phyloP scores from a whole-genome alignment of 2,797 vertebrate genomes.

The Sebastes iracundus region DNA sequence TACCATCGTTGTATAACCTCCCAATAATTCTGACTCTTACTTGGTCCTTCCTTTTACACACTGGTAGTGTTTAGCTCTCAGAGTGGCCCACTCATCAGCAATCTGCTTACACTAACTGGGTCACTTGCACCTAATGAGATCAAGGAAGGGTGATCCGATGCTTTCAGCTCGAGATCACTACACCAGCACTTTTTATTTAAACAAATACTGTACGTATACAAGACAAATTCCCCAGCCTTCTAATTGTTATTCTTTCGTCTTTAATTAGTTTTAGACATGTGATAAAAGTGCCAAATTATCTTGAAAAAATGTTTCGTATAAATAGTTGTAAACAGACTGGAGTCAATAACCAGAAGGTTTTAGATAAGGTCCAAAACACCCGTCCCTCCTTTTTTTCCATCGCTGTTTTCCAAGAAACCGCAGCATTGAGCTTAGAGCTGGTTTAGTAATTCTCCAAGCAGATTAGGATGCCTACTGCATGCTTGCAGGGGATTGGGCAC shows the following conservation, averaged over 20 bases:
- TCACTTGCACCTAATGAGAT: slow-evolving; percentile 67
- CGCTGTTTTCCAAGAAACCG: slow-evolving; percentile 49
- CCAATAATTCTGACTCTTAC: background rate
- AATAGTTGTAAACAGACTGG: background rate
- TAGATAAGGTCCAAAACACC: background rate
- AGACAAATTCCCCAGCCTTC: fast-evolving
- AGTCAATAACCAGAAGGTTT: background rate
- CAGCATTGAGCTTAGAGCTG: slow-evolving; percentile 54
- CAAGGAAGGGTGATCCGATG: slow-evolving; percentile 41
- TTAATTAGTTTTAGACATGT: background rate
- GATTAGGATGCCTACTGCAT: slow-evolving; percentile 78
- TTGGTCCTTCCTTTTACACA: background rate
- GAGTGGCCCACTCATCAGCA: slow-evolving; percentile 38
- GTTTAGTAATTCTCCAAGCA: slow-evolving; percentile 74
- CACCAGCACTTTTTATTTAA: slow-evolving; percentile 6
- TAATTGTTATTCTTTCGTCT: background rate
- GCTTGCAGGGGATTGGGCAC: slow-evolving; percentile 76
- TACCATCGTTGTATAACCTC: background rate
- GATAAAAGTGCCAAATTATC: background rate
- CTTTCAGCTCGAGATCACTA: slow-evolving; percentile 33
- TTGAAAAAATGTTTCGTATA: background rate
- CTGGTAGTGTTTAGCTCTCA: slow-evolving; percentile 22
- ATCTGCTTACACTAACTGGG: slow-evolving; percentile 61
- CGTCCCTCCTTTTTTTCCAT: background rate
- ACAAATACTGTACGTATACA: background rate